These are phyloP conservation scores for Tuberolachnus salignus DNA, from an alignment of 2,888 invertebrate genomes.

Conservation along the genomic window DNA sequence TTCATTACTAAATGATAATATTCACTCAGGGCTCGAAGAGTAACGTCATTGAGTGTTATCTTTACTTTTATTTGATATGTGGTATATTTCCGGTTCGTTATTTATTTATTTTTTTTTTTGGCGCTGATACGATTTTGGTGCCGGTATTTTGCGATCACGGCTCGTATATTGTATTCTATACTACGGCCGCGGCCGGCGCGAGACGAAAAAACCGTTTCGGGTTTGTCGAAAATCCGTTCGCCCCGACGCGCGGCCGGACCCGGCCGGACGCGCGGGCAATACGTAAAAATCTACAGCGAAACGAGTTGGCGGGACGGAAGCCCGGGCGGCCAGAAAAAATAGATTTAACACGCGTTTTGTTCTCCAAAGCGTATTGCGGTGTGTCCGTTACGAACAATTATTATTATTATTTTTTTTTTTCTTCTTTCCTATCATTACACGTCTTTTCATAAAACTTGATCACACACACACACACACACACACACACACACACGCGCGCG, in stretches of 20 bases:
- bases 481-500: too few relatives aligned
- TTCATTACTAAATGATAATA: too few relatives aligned
- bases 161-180: too few relatives aligned
- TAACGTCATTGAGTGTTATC: too few relatives aligned
- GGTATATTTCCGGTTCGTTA: too few relatives aligned
- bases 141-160: too few relatives aligned
- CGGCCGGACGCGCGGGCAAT: not conserved
- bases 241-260: too few relatives aligned
- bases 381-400: slow-evolving; percentile 36
- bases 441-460: slow-evolving; percentile 22
- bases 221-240: not conserved
- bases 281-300: too few relatives aligned
- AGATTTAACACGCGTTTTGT: not conserved
- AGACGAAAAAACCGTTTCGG: not conserved
- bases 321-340: not conserved
- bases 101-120: too few relatives aligned
- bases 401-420: slow-evolving; percentile 17
- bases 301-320: not conserved
- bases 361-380: not conserved
- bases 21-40: too few relatives aligned
- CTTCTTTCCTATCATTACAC: slow-evolving; percentile 14
- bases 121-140: too few relatives aligned
- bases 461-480: not conserved
- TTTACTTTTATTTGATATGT: too few relatives aligned
- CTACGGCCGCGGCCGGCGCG: not conserved